Evolutionary conservation across 2,113 vertebrate species (phyloP).

Genomic region (Microcebus griseorufus): DNA sequence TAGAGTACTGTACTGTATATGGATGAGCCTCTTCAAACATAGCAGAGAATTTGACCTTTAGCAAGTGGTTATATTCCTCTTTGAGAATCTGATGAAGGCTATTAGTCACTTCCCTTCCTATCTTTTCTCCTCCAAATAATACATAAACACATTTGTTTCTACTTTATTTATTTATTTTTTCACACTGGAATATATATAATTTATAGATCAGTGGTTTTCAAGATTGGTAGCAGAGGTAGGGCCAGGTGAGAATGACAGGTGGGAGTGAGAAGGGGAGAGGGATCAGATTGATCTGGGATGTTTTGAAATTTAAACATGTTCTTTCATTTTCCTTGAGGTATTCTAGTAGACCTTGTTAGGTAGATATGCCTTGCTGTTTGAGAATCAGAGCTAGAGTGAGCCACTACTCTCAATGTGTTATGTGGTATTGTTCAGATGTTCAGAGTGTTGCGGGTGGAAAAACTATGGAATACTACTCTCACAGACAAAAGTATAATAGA

Average conservation of each 20-base stretch:
- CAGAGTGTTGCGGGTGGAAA: not conserved
- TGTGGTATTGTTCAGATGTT: not conserved
- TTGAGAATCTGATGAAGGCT: not conserved
- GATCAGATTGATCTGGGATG: not conserved
- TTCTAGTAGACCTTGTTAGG: not conserved
- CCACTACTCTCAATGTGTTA: not conserved
- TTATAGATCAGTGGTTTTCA: not conserved
- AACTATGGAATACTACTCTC: not conserved
- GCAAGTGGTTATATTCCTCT: not conserved
- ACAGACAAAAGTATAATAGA: not conserved
- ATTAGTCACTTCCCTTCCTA: not conserved
- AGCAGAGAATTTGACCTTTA: not conserved
- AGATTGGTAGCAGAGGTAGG: not conserved
- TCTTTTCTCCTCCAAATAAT: not conserved
- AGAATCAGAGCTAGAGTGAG: not conserved
- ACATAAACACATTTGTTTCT: not conserved
- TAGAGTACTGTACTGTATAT: not conserved
- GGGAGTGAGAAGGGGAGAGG: not conserved
- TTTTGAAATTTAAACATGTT: not conserved
- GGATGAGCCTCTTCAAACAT: not conserved
- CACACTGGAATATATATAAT: not conserved
- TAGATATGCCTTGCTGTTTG: not conserved
- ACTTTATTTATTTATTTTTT: conserved; percentile 6
- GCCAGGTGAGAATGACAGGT: not conserved
- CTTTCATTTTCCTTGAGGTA: not conserved